Evolutionary conservation across 2,888 invertebrate species (phyloP), one percentile per base, ranked within the genome.

Genomic region (Gortyna flavago): DNA sequence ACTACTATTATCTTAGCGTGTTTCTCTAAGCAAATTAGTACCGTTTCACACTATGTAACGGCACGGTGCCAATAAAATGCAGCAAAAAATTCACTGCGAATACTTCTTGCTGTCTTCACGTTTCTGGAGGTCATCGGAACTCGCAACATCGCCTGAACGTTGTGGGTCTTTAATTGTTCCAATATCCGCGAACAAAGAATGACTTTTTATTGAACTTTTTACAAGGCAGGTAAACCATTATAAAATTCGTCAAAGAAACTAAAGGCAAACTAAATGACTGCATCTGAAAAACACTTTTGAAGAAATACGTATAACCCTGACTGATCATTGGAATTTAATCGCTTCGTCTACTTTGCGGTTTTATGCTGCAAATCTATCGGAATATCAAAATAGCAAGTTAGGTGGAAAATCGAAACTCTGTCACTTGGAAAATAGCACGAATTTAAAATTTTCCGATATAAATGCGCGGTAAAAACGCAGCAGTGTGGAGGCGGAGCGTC

Each of bases 401-500:
- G 35, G 83, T 83, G 87, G 88, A 89, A 88, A 88, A 89, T 89
- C 83, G 87, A 89, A 87, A 88, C n/a, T 57, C 84, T 76, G 72
- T 85, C 88, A 77, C 67, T 69, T 86, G 83, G 84, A 89, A 89
- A 89, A 89, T 89, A 59, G 78, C 68, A 67, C 44, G 74, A 81
- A 78, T 86, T 88, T 83, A 80, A 89, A 88, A 73, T 76, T 72
- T 73, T 65, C 83, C 77, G 81, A 80, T 80, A 85, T 68, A n/a
- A n/a, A 79, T 75, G 72, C 66, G 38, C 67, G 57, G 74, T 41
- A 75, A 77, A 89, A 86, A 80, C 79, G 70, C 62, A 76, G 77
- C 78, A 72, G 54, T 61, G 32, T 41, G 64, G 38, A 78, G 65
- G 57, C 70, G 51, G 69, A 75, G 68, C 64, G 61, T 25, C 71